These are phyloP conservation scores for Fundulus diaphanus DNA, from an alignment of 2,797 vertebrate species.

Conservation along the genomic window DNA sequence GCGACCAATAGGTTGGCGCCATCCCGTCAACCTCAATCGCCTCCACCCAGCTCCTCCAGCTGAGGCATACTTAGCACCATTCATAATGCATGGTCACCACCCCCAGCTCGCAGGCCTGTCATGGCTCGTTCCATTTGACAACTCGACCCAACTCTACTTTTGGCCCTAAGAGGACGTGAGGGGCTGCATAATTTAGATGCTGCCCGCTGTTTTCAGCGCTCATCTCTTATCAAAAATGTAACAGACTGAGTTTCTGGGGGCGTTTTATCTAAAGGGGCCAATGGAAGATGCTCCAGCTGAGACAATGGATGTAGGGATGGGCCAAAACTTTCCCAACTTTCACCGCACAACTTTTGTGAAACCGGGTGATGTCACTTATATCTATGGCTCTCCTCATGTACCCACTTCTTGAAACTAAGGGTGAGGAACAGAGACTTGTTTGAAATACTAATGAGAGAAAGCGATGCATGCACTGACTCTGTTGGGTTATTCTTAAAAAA, in stretches of 20 bases:
- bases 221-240: conserved; percentile 80
- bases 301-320: conserved; percentile 59
- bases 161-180: conserved; percentile 75
- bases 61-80: conserved; percentile 80
- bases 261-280: conserved; percentile 65
- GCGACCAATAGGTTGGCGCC: conserved; percentile 60
- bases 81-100: conserved; percentile 82
- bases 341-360: conserved; percentile 56
- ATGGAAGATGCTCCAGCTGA: conserved; percentile 62
- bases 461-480: neutral
- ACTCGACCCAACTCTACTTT: conserved; percentile 74
- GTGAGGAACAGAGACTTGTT: neutral
- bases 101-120: conserved; percentile 76
- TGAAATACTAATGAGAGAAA: neutral
- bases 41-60: conserved; percentile 74
- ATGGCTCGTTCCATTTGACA: conserved; percentile 79
- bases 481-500: neutral
- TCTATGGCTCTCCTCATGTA: conserved; percentile 2
- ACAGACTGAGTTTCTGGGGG: conserved; percentile 67
- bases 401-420: conserved; percentile 2
- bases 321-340: conserved; percentile 61
- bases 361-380: conserved; percentile 26
- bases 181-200: conserved; percentile 83
- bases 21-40: conserved; percentile 70
- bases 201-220: conserved; percentile 72